Evolutionary conservation across 1,140 invertebrate species (phyloP), one percentile per base, ranked within the genome.

Genomic region (Drosophila lacertosa): DNA sequence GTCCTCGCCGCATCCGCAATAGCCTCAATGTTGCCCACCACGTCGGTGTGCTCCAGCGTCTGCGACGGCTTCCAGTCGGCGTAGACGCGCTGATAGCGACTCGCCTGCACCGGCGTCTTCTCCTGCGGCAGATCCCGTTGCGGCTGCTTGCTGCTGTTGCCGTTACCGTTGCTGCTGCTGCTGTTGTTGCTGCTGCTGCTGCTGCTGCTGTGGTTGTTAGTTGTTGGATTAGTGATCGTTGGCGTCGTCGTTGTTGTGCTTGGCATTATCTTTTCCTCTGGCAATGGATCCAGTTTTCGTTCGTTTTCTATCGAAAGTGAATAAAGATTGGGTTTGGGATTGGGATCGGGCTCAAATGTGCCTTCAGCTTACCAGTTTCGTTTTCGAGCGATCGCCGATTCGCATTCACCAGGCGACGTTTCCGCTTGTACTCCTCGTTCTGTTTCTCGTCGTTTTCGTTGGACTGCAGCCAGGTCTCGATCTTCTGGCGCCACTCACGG

Each of bases 401-500:
- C 64, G 92, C 92, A 54, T 93, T 94, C 59, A 95, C 91, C 74
- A 94, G 93, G 68, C 94, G 92, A 79, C 94, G 93, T 74, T 93
- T 93, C 39, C 93, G 93, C 68, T 93, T 92, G 55, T 95, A 92
- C 73, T 96, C 94, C 59, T 95, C 94, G 58, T 93, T 94, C 53
- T 94, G 94, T 62, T 94, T 93, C 90, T 97, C 96, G 82, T 97
- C 96, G 81, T 95, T 95, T 90, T 97, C 96, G 91, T 96, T 97
- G 59, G 97, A 96, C 66, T 96, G 94, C 67, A 98, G 92, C 97
- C 97, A 98, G 11, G 96, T 96, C 92, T 97, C 96, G 73, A 98
- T 97, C 90, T 97, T 97, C 89, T 97, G 95, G 29, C 95, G 92
- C 96, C 96, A 97, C 70, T 96, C 95, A 89, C 95, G 94, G 84